A percentile compares a stretch with the other conserved stretches of the same genome.
Evolutionary conservation across 1,140 invertebrate genomes (phyloP).

Genomic region (Eumeta japonica): DNA sequence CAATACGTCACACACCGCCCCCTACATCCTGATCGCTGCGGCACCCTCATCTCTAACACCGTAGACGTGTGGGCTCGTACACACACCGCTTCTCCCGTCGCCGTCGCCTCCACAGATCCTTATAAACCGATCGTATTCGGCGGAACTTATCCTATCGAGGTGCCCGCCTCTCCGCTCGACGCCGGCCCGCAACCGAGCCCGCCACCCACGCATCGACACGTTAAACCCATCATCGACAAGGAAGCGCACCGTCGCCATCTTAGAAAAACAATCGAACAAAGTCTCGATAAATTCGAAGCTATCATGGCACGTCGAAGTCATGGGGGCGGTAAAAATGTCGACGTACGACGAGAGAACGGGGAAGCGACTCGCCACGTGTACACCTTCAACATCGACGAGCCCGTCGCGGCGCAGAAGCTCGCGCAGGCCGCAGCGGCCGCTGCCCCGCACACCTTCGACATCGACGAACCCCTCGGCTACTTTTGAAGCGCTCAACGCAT

Average conservation of each 20-base stretch:
- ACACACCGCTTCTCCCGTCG: slow-evolving; percentile 9
- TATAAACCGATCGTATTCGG: slow-evolving; percentile 73
- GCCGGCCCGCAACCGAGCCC: slow-evolving; percentile 1
- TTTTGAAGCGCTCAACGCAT: background rate
- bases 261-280: slow-evolving; percentile 29
- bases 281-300: slow-evolving; percentile 35
- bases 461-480: slow-evolving; percentile 23
- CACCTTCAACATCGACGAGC: slow-evolving; percentile 14
- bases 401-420: background rate
- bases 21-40: slow-evolving; percentile 18
- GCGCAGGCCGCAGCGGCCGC: slow-evolving; percentile 4
- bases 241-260: slow-evolving; percentile 14
- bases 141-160: slow-evolving; percentile 78
- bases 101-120: slow-evolving; percentile 7
- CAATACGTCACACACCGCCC: slow-evolving; percentile 24
- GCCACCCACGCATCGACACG: slow-evolving; percentile 2
- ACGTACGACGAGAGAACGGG: slow-evolving; percentile 9
- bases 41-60: slow-evolving; percentile 62
- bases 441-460: slow-evolving; percentile 22
- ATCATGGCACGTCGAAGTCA: slow-evolving; percentile 21
- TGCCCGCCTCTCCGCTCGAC: slow-evolving; percentile 54
- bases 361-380: too few relatives aligned
- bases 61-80: slow-evolving; percentile 63
- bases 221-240: slow-evolving; percentile 2
- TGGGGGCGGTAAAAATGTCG: too few relatives aligned